phyloP scores from a whole-genome alignment of 2,797 vertebrate species.

The Coregonus ussuriensis region DNA sequence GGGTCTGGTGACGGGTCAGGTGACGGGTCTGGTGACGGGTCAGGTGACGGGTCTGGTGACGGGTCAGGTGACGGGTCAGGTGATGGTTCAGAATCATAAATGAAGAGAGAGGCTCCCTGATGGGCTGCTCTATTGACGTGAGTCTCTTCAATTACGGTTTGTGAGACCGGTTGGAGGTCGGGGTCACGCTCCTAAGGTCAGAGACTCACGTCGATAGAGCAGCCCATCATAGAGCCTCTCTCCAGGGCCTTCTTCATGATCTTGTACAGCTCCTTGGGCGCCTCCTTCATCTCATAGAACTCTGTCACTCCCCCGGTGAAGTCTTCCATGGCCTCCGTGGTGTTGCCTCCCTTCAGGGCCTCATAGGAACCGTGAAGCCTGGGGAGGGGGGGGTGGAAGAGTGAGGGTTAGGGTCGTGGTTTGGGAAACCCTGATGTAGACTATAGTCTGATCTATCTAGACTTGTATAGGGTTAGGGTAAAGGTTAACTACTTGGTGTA shows the following conservation, averaged over 20 bases:
- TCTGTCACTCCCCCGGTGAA: slow-evolving; percentile 98
- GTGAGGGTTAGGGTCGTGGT: no score
- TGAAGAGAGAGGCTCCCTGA: not conserved
- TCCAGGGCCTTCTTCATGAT: slow-evolving; percentile 96
- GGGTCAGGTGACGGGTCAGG: no score
- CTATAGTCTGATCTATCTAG: no score
- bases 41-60: no score
- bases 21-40: no score
- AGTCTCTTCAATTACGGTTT: not conserved
- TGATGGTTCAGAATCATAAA: no score
- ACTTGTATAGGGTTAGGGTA: no score
- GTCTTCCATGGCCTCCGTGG: slow-evolving; percentile 98
- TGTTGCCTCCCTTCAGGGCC: slow-evolving; percentile 97
- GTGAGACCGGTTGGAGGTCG: not conserved
- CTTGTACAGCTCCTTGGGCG: slow-evolving; percentile 93
- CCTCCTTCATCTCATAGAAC: slow-evolving; percentile 95
- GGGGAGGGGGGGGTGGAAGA: no score
- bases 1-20: no score
- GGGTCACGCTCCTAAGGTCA: not conserved
- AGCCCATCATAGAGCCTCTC: slow-evolving; percentile 97
- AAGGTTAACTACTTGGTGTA: no score
- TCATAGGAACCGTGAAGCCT: slow-evolving; percentile 97
- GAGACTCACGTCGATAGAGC: slow-evolving; percentile 92
- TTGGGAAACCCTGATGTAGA: no score
- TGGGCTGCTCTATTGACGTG: not conserved